Evolutionary conservation across 2,888 invertebrate species (phyloP).

Genomic region (Troides aeacus): DNA sequence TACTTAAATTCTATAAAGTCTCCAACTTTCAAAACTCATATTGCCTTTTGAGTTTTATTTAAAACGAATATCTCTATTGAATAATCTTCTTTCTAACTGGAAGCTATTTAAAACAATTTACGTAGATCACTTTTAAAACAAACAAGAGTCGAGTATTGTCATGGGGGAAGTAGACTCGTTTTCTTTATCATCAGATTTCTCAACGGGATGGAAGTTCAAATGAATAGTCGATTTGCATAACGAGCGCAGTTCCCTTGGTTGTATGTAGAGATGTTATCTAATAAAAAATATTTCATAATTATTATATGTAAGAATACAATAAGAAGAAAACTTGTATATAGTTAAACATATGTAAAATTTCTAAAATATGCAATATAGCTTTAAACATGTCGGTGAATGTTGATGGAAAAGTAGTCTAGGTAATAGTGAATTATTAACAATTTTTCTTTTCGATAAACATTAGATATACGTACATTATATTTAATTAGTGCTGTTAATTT

Average conservation of each 20-base stretch:
- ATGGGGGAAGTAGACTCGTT: conserved; percentile 16
- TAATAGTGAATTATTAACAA: too few species aligned
- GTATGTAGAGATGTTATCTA: conserved; percentile 11
- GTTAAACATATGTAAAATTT: too few species aligned
- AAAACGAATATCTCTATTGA: neutral
- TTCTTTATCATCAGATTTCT: conserved; percentile 25
- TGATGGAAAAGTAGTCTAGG: too few species aligned
- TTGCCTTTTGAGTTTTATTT: too few species aligned
- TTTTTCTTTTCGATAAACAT: too few species aligned
- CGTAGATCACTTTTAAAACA: conserved; percentile 4
- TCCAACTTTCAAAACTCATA: too few species aligned
- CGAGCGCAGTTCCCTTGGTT: conserved; percentile 9
- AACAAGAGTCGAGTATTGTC: conserved; percentile 16
- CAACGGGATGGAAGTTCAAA: conserved; percentile 19
- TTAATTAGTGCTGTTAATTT: neutral
- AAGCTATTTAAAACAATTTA: conserved; percentile 3
- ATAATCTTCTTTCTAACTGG: neutral
- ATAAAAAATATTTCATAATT: conserved; percentile 1
- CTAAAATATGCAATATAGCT: neutral
- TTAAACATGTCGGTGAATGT: too few species aligned
- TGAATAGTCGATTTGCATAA: conserved; percentile 23
- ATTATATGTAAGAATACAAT: neutral
- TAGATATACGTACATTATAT: too few species aligned
- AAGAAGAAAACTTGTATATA: neutral
- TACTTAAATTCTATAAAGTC: too few species aligned